Conservation (phyloP, 2,113 vertebrate species). For the Taxidea taxus region DNA sequence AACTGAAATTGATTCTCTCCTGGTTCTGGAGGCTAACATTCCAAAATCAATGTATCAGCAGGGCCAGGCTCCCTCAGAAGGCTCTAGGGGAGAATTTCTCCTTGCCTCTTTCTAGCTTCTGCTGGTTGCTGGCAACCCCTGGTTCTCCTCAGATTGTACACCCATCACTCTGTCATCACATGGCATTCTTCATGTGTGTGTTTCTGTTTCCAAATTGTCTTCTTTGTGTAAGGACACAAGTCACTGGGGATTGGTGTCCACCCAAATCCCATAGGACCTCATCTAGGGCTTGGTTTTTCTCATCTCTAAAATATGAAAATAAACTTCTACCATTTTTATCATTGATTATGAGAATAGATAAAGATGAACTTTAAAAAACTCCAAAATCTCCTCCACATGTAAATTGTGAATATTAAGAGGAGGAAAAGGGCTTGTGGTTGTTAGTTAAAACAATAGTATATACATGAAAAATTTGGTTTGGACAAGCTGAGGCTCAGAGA, state of each 20-base stretch:
- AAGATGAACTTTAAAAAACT: neutral
- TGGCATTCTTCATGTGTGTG: accelerated
- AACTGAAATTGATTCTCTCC: neutral
- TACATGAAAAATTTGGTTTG: neutral
- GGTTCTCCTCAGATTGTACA: neutral
- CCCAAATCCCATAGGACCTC: neutral
- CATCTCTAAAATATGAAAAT: neutral
- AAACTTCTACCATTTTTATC: neutral
- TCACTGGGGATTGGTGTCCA: neutral
- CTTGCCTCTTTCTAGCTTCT: neutral
- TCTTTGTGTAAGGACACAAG: neutral
- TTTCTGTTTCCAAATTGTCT: neutral
- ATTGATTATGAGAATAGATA: neutral
- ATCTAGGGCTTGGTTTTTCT: neutral
- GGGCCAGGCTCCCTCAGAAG: neutral
- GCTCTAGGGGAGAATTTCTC: neutral
- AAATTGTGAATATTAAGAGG: neutral
- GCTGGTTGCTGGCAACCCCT: neutral
- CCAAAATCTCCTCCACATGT: neutral
- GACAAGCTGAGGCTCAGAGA: neutral
- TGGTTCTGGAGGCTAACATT: neutral
- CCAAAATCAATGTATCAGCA: neutral
- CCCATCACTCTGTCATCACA: neutral
- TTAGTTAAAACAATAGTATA: neutral
- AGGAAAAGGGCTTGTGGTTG: neutral